Conservation (phyloP, 2,888 invertebrate species). For the Spisula solida region DNA sequence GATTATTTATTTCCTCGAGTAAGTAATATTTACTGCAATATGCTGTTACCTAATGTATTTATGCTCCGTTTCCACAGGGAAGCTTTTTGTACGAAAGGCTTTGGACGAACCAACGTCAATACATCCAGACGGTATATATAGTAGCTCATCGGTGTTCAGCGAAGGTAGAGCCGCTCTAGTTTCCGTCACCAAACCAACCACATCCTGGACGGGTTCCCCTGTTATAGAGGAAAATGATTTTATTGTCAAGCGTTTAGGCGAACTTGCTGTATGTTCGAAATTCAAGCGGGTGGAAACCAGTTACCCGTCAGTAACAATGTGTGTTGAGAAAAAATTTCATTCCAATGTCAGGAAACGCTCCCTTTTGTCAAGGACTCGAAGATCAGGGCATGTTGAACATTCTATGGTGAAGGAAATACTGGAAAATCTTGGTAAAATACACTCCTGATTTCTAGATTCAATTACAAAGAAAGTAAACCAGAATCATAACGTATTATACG, state of each 20-base stretch:
- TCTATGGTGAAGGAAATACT: conserved; percentile 51
- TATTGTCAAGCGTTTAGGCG: conserved; percentile 55
- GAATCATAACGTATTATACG: no score
- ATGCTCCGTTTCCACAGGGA: conserved; percentile 56
- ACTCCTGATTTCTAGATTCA: no score
- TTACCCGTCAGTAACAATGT: conserved; percentile 30
- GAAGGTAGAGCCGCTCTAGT: conserved; percentile 73
- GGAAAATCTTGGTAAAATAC: conserved; percentile 45
- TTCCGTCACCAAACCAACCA: conserved; percentile 53
- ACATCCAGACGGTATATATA: conserved; percentile 68
- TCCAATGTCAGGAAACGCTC: conserved; percentile 59
- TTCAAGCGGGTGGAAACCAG: conserved; percentile 46
- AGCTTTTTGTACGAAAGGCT: conserved; percentile 69
- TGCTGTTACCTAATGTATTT: no score
- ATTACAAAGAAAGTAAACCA: no score
- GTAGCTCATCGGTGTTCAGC: conserved; percentile 67
- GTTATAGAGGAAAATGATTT: conserved; percentile 10
- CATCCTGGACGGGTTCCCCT: neutral
- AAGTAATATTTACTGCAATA: no score
- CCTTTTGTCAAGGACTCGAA: conserved; percentile 63
- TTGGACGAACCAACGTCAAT: conserved; percentile 74
- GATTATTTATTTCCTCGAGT: no score
- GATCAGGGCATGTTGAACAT: conserved; percentile 68
- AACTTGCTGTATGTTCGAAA: conserved; percentile 73
- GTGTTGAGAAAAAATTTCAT: conserved; percentile 48